Conservation (phyloP, 2,888 invertebrate genomes). For the Oligia latruncula region DNA sequence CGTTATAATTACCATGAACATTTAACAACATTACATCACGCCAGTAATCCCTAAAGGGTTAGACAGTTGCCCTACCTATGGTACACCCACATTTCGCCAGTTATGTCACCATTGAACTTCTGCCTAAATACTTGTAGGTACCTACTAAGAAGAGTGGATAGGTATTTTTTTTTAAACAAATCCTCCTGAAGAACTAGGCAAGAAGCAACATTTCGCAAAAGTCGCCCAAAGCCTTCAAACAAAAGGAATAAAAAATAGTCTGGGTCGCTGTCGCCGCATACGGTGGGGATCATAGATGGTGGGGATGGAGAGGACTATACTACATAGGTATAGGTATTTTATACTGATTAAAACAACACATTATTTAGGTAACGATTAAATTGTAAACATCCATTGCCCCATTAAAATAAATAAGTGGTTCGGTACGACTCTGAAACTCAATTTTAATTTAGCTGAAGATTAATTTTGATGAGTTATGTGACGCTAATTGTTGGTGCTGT, state of each 20-base stretch:
- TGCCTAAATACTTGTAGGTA: background rate
- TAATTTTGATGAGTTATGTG: constrained; percentile 45
- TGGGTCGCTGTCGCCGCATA: no score
- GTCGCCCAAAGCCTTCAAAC: no score
- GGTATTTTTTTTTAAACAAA: no score
- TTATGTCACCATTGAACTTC: background rate
- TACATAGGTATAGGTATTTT: background rate
- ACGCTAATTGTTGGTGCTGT: constrained; percentile 24
- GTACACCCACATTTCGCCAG: background rate
- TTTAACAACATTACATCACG: background rate
- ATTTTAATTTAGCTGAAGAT: constrained; percentile 34
- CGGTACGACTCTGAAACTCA: constrained; percentile 20
- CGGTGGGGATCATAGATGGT: no score
- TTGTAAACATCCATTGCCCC: constrained; percentile 1
- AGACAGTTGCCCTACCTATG: background rate
- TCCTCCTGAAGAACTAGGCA: no score
- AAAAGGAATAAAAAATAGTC: no score
- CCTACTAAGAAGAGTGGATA: background rate
- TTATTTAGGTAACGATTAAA: background rate
- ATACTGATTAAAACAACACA: background rate
- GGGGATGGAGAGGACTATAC: no score
- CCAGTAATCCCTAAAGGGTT: no score
- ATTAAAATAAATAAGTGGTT: constrained; percentile 43
- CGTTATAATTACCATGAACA: background rate
- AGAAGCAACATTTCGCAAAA: no score